phyloP scores from a whole-genome alignment of 2,888 invertebrate species.

The Pyrrhosoma nymphula region DNA sequence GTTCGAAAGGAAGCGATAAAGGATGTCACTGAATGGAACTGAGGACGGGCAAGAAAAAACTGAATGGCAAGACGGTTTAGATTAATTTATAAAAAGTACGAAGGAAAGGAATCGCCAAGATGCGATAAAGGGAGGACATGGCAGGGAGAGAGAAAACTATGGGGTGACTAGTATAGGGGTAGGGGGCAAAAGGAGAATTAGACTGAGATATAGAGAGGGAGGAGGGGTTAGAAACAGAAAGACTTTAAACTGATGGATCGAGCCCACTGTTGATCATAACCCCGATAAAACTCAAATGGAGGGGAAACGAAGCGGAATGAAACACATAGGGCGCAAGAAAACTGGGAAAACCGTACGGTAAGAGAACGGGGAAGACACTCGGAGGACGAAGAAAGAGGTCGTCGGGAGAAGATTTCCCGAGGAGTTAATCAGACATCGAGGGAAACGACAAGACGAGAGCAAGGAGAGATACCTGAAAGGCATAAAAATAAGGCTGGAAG shows the following conservation, averaged over 20 bases:
- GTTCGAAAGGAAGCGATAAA: background rate
- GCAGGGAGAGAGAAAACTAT: background rate
- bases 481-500: constrained; percentile 42
- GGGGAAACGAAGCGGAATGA: background rate
- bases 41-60: background rate
- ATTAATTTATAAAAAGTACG: background rate
- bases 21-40: background rate
- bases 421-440: constrained; percentile 60
- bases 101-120: background rate
- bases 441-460: background rate
- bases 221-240: background rate
- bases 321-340: background rate
- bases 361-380: background rate
- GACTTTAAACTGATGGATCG: constrained; percentile 34
- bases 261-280: background rate
- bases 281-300: background rate
- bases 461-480: constrained; percentile 59
- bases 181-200: background rate
- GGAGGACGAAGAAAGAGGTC: background rate
- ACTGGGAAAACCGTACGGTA: background rate
- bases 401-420: constrained; percentile 3
- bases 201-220: background rate
- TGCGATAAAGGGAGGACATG: background rate
- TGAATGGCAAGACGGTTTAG: background rate
- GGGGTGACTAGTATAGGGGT: background rate